These are phyloP conservation scores for Muscicapa striata DNA, from an alignment of 2,797 vertebrate genomes.

Conservation along the genomic window DNA sequence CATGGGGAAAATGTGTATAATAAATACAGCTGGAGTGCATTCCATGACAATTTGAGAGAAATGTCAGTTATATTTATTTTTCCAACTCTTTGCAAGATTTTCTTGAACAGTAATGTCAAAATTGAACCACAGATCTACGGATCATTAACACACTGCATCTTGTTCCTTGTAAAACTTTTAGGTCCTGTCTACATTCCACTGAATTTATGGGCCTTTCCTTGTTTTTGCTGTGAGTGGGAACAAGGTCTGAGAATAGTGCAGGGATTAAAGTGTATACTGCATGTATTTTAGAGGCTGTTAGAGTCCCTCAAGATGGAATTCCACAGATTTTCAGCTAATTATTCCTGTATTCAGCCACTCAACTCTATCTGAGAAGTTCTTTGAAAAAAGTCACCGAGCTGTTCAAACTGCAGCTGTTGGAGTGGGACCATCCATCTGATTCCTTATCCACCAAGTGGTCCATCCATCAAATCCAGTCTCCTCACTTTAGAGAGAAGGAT, in stretches of 20 bases:
- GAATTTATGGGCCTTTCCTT: background rate
- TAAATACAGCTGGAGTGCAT: slow-evolving; percentile 46
- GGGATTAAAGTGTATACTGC: background rate
- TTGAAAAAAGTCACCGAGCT: background rate
- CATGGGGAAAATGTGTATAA: background rate
- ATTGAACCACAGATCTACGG: background rate
- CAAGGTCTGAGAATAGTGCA: background rate
- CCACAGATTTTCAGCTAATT: background rate
- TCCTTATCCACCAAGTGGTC: background rate
- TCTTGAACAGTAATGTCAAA: background rate
- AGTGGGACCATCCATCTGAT: background rate
- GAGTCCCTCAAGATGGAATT: background rate
- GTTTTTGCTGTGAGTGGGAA: background rate
- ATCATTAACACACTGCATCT: background rate
- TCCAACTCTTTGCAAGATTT: slow-evolving; percentile 22
- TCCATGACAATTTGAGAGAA: slow-evolving; percentile 2
- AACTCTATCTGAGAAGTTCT: background rate
- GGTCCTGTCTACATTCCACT: background rate
- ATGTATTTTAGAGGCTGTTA: background rate
- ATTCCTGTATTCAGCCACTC: background rate
- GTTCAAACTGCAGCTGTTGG: background rate
- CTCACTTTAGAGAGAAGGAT: background rate
- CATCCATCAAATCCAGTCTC: background rate
- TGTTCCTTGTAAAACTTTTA: background rate
- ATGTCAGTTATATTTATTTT: slow-evolving; percentile 46